Conservation (phyloP, 2,888 invertebrate genomes). For the Sepioteuthis lessoniana region DNA sequence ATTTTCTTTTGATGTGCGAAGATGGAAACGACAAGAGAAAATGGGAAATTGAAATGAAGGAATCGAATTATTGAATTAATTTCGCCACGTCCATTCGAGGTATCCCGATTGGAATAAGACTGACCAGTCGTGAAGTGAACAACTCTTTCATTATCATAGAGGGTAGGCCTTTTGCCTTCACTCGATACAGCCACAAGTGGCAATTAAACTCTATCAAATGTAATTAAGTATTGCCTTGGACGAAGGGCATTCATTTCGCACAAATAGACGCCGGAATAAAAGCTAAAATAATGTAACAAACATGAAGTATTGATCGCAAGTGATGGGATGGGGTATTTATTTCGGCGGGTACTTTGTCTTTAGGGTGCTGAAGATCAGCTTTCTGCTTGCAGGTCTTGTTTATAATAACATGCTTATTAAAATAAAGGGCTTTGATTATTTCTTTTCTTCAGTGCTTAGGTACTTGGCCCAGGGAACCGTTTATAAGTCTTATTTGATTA, state of each 20-base stretch:
- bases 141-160: not conserved
- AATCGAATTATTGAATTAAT: constrained; percentile 8
- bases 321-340: not conserved
- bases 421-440: not conserved
- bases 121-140: not conserved
- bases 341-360: not conserved
- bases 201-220: constrained; percentile 23
- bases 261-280: not conserved
- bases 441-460: not conserved
- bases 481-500: not conserved
- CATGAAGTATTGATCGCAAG: not conserved
- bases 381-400: not conserved
- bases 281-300: constrained; percentile 16
- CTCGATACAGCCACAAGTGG: not conserved
- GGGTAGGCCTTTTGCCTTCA: not conserved
- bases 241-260: not conserved
- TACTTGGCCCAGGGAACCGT: not conserved
- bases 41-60: not conserved
- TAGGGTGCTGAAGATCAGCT: not conserved
- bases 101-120: not conserved
- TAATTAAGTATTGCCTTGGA: not conserved
- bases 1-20: not conserved
- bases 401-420: not conserved
- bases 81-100: not conserved
- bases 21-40: not conserved